Base-by-base conservation (phyloP, 2,113 vertebrate genomes). In the Tiliqua scincoides region DNA sequence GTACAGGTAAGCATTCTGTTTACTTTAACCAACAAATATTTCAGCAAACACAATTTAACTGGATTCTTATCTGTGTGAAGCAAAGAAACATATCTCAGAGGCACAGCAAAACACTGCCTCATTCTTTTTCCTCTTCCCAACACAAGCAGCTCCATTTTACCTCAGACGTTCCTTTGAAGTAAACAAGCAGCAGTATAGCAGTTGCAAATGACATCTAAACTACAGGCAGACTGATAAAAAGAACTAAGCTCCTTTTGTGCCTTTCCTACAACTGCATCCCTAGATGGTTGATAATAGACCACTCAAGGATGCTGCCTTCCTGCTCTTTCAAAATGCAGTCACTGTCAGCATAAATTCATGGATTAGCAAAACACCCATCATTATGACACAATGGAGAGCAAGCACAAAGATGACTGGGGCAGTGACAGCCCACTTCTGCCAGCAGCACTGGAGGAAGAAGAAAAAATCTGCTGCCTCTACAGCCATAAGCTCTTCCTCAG, bases 151-250 rank as follows among this genome's bases (percentile, higher is more conserved):
- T 91, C 21, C 0, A 82, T 91, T 92, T 94, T 92, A 95, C 89
- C 88, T 94, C 84, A 78, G 88, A 61, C 84, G 93, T 91, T 85
- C 70, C 70, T 94, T 94, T 94, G 93, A 95, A 95, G 93, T 93
- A 87, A 91, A 89, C 84, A 85, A 87, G 43, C 87, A 87, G 63
- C 87, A 84, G 88, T 77, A 91, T 70, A 91, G 76, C 71, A 90
- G 83, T 88, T 75, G 80, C 76, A 93, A 91, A 91, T 80, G 88
- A 88, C 74, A 89, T 91, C 87, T 89, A 90, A 90, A 91, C 90
- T 81, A 85, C 88, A 90, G 32, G 88, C 35, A 65, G 57, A 79
- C 65, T 71, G 88, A 70, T 71, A n/a, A 85, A 79, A 91, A 85
- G 77, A 91, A 82, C 15, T 84, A 84, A 88, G 87, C 77, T 86